Evolutionary conservation across 2,113 vertebrate species (phyloP).

Genomic region (Brienomyrus brachyistius): DNA sequence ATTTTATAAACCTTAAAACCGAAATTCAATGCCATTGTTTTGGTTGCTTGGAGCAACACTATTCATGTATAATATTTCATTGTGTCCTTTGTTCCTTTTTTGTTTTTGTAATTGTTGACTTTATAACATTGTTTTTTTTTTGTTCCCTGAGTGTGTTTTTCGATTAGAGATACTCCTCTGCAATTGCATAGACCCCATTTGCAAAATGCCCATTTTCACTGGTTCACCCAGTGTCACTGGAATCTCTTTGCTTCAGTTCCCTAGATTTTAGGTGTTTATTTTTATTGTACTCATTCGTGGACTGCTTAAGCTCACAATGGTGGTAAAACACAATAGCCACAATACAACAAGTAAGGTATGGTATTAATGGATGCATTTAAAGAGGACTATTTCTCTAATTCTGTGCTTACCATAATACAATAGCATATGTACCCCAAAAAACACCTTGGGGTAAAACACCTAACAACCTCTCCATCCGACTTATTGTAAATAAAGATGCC

Average conservation of each 20-base stretch:
- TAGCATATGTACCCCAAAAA: background rate
- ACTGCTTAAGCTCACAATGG: background rate
- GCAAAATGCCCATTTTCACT: background rate
- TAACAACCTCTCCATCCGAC: background rate
- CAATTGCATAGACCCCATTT: background rate
- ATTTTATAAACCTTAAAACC: background rate
- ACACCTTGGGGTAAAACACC: background rate
- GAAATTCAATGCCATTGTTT: background rate
- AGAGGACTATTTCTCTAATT: background rate
- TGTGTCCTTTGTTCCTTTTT: background rate
- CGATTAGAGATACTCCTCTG: constrained; percentile 19
- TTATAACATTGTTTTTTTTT: background rate
- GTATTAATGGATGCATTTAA: background rate
- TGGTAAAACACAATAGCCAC: background rate
- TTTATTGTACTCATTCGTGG: background rate
- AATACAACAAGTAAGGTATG: background rate
- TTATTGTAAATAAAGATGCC: background rate
- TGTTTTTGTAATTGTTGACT: background rate
- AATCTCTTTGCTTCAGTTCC: background rate
- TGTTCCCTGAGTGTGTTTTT: background rate
- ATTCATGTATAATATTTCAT: constrained; percentile 1
- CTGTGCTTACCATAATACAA: background rate
- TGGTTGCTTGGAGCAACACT: background rate
- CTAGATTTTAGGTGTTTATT: background rate
- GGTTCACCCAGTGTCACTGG: background rate